phyloP scores from a whole-genome alignment of 2,888 invertebrate species.

The Physocephala rufipes region DNA sequence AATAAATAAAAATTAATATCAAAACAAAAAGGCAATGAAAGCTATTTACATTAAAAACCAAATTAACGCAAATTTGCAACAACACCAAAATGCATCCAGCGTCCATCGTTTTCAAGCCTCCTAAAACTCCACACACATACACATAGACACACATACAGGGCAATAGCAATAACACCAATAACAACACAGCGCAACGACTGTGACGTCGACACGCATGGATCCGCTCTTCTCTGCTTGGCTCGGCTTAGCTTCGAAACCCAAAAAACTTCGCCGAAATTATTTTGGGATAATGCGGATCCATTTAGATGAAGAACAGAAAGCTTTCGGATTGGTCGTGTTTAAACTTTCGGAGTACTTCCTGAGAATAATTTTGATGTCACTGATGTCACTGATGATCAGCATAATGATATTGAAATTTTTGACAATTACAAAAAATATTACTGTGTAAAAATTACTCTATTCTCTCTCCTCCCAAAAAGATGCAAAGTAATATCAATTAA shows the following conservation, averaged over 20 bases:
- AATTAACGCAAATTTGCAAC: slow-evolving; percentile 44
- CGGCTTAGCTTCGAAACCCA: slow-evolving; percentile 30
- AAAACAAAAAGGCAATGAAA: slow-evolving; percentile 20
- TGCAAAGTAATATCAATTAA: too few relatives aligned
- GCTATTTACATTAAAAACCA: slow-evolving; percentile 41
- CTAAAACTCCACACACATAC: slow-evolving; percentile 27
- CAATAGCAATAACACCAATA: too few relatives aligned
- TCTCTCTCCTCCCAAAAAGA: too few relatives aligned
- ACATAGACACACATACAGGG: slow-evolving; percentile 48
- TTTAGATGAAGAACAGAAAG: slow-evolving; percentile 66
- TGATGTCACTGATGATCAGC: neutral
- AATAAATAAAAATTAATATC: too few relatives aligned
- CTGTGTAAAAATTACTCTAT: neutral
- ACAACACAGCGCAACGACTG: slow-evolving; percentile 40
- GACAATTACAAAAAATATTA: slow-evolving; percentile 5
- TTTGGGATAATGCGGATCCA: slow-evolving; percentile 65
- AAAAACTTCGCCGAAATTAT: slow-evolving; percentile 63
- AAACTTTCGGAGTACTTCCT: slow-evolving; percentile 27
- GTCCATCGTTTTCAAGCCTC: slow-evolving; percentile 7
- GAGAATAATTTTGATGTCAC: neutral
- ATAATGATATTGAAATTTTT: slow-evolving; percentile 10
- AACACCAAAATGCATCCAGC: slow-evolving; percentile 41
- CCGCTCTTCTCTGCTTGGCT: slow-evolving; percentile 35
- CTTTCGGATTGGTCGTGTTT: slow-evolving; percentile 65
- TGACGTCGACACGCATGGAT: slow-evolving; percentile 39